Conservation (phyloP, 1,140 invertebrate genomes). For the Lanistes nyassanus region DNA sequence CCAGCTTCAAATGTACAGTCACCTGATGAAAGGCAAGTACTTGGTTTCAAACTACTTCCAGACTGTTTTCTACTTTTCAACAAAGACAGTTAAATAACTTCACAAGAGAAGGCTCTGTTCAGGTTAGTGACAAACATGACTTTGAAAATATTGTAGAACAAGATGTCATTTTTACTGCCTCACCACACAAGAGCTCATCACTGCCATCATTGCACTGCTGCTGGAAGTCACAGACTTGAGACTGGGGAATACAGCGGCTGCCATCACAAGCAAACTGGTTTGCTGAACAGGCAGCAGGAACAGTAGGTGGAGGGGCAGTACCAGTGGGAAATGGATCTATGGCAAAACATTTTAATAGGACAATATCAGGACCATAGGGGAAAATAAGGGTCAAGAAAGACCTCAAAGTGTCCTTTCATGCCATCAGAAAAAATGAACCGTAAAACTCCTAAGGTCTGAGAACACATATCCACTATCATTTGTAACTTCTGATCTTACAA, state of each 20-base stretch:
- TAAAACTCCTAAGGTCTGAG: no score
- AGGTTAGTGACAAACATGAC: not conserved
- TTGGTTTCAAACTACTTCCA: no score
- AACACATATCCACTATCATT: no score
- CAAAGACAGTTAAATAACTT: no score
- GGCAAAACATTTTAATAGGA: not conserved
- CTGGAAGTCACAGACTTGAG: slow-evolving; percentile 77
- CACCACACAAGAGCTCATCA: slow-evolving; percentile 48
- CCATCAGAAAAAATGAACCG: no score
- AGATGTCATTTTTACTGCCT: no score
- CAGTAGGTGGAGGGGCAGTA: slow-evolving; percentile 11
- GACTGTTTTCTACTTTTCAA: no score
- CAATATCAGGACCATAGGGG: no score
- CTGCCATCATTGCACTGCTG: slow-evolving; percentile 62
- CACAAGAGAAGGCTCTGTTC: not conserved
- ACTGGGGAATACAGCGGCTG: slow-evolving; percentile 43
- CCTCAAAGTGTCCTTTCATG: no score
- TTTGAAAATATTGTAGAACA: not conserved
- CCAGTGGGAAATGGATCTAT: slow-evolving; percentile 14
- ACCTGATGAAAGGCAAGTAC: slow-evolving; percentile 13
- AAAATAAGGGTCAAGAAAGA: no score
- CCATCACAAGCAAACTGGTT: slow-evolving; percentile 39
- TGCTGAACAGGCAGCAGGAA: not conserved
- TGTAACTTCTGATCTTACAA: no score
- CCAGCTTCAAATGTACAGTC: slow-evolving; percentile 43